These are phyloP conservation scores for Carposina sasakii DNA, from an alignment of 1,140 invertebrate species.

Conservation along the genomic window DNA sequence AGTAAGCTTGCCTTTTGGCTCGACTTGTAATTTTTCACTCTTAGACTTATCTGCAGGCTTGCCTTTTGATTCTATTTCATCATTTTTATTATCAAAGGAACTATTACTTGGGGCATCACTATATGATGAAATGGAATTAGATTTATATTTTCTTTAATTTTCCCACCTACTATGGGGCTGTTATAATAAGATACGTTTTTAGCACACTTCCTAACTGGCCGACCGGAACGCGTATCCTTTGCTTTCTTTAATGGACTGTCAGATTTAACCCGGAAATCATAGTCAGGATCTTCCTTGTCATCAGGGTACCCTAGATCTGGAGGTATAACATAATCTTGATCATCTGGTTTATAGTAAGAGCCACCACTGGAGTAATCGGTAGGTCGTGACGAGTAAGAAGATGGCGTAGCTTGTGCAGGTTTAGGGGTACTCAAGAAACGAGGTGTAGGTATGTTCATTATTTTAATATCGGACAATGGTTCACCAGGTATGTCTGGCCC, in stretches of 20 bases:
- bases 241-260: background rate
- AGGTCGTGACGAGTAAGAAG: conserved; percentile 55
- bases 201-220: conserved; percentile 52
- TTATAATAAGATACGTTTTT: conserved; percentile 59
- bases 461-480: conserved; percentile 64
- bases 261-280: background rate
- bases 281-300: background rate
- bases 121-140: conserved; percentile 17
- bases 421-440: conserved; percentile 55
- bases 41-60: too few species aligned
- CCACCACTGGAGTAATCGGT: conserved; percentile 67
- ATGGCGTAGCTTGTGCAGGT: conserved; percentile 43
- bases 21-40: too few species aligned
- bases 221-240: conserved; percentile 10
- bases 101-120: conserved; percentile 28
- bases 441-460: conserved; percentile 62
- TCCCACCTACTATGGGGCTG: conserved; percentile 17
- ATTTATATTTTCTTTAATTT: conserved; percentile 17
- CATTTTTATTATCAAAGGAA: conserved; percentile 21
- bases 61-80: conserved; percentile 18
- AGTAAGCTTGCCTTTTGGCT: too few species aligned
- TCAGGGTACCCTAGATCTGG: conserved; percentile 26
- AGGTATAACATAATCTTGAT: conserved; percentile 54
- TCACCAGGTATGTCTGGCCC: conserved; percentile 51
- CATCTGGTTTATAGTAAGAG: conserved; percentile 65